Evolutionary conservation across 2,888 invertebrate species (phyloP).

Genomic region (Tenthredo scrophulariae): DNA sequence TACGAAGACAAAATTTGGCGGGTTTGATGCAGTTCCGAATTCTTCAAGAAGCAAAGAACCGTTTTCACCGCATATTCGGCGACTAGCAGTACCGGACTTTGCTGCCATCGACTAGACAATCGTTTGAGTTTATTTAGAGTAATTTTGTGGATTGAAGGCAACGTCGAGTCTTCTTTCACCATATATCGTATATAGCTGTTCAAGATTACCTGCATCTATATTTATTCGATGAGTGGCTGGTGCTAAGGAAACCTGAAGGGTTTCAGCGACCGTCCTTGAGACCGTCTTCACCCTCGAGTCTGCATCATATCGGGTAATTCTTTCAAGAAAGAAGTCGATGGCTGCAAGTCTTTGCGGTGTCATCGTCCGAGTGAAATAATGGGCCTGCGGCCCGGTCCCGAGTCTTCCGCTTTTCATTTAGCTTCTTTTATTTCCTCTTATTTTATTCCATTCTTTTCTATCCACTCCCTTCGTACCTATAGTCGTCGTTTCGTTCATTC

Average conservation of each 20-base stretch:
- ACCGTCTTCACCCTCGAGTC: not conserved
- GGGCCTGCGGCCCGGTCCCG: slow-evolving; percentile 50
- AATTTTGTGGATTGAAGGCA: too few relatives aligned
- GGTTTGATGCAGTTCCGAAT: not conserved
- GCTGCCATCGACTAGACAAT: not conserved
- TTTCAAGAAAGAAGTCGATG: not conserved
- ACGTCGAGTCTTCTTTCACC: too few relatives aligned
- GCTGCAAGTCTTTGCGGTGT: not conserved
- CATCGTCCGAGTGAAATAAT: slow-evolving; percentile 54
- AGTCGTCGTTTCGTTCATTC: not conserved
- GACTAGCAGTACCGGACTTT: too few relatives aligned
- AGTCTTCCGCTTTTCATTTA: slow-evolving; percentile 52
- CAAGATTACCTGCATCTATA: not conserved
- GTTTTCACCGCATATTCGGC: too few relatives aligned
- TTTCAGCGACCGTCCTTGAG: slow-evolving; percentile 33
- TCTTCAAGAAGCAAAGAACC: too few relatives aligned
- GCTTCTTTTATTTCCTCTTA: not conserved
- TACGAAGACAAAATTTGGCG: not conserved
- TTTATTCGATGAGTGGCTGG: not conserved
- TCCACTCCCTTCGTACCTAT: not conserved
- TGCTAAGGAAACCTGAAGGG: not conserved
- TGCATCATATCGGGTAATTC: not conserved
- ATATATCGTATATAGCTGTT: not conserved
- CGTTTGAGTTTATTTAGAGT: too few relatives aligned
- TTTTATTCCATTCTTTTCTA: not conserved